phyloP scores from a whole-genome alignment of 2,113 vertebrate genomes.

The Amblyopsis rosae region DNA sequence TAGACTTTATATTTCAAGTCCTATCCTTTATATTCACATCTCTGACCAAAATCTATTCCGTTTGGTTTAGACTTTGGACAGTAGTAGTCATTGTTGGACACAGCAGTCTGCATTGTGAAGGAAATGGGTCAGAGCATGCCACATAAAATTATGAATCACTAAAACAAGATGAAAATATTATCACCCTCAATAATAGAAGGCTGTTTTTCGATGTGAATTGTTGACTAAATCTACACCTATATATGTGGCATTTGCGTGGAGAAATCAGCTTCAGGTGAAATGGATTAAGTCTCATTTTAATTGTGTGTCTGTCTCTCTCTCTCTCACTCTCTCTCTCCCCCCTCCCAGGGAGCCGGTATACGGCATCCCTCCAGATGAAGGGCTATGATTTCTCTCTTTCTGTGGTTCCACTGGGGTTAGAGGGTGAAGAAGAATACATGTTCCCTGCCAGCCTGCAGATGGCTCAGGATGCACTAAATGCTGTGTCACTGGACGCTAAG shows the following conservation, averaged over 20 bases:
- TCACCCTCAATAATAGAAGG: background rate
- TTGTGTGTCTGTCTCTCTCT: background rate
- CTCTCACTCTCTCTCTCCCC: conserved; percentile 9
- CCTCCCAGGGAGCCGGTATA: conserved; percentile 51
- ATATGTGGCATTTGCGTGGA: too few relatives aligned
- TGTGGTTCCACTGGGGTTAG: conserved; percentile 46
- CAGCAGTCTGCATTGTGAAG: too few relatives aligned
- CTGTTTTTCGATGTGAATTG: too few relatives aligned
- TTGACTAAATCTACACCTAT: too few relatives aligned
- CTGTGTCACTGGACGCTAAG: conserved; percentile 59
- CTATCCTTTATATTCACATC: too few relatives aligned
- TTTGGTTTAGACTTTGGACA: too few relatives aligned
- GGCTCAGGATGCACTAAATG: conserved; percentile 62
- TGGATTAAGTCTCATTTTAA: background rate
- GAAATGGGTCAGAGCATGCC: too few relatives aligned
- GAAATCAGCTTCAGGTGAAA: background rate
- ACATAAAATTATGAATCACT: too few relatives aligned
- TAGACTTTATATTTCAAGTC: too few relatives aligned
- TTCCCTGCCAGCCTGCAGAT: conserved; percentile 57
- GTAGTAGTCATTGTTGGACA: too few relatives aligned
- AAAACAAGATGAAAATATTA: background rate
- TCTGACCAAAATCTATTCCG: too few relatives aligned
- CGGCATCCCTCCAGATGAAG: conserved; percentile 65
- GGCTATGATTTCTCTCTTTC: conserved; percentile 74
- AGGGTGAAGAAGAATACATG: conserved; percentile 1